Conservation (phyloP, 2,888 invertebrate species). For the Agonopterix subpropinquella region DNA sequence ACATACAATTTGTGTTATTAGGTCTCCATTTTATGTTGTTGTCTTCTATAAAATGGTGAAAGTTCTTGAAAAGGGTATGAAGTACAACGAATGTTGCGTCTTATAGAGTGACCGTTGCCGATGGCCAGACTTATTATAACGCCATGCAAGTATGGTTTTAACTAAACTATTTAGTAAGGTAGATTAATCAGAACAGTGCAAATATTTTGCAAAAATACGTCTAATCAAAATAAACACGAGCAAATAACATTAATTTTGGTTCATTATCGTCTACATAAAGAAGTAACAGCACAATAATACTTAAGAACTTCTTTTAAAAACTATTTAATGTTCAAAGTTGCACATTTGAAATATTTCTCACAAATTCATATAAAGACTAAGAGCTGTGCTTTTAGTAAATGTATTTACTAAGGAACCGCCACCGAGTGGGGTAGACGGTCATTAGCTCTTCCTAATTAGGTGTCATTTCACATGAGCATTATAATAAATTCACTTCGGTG, state of each 20-base stretch:
- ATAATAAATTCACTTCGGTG: slow-evolving; percentile 35
- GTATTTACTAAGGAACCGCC: slow-evolving; percentile 24
- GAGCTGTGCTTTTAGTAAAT: slow-evolving; percentile 43
- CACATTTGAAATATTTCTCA: slow-evolving; percentile 38
- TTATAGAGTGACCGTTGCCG: slow-evolving; percentile 10
- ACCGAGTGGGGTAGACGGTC: slow-evolving; percentile 17
- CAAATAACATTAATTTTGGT: slow-evolving; percentile 1
- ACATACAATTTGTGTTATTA: too few species aligned
- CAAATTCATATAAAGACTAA: slow-evolving; percentile 32
- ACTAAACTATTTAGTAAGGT: slow-evolving; percentile 12
- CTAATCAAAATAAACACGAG: slow-evolving; percentile 1
- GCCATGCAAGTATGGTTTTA: slow-evolving; percentile 9
- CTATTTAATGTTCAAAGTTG: slow-evolving; percentile 24
- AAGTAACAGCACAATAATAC: slow-evolving; percentile 1
- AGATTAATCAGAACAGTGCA: slow-evolving; percentile 13
- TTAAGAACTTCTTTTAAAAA: slow-evolving; percentile 18
- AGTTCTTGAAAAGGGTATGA: background rate
- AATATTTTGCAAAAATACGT: slow-evolving; percentile 1
- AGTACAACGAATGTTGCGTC: slow-evolving; percentile 26
- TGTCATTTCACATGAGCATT: slow-evolving; percentile 36
- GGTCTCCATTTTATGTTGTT: too few species aligned
- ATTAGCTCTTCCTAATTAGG: slow-evolving; percentile 31
- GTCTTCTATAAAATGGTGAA: too few species aligned
- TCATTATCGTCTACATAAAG: slow-evolving; percentile 4
- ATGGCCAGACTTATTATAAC: slow-evolving; percentile 12